Evolutionary conservation across 1,140 invertebrate genomes (phyloP), one percentile per base, ranked within the genome.

Genomic region (Psix sp.): DNA sequence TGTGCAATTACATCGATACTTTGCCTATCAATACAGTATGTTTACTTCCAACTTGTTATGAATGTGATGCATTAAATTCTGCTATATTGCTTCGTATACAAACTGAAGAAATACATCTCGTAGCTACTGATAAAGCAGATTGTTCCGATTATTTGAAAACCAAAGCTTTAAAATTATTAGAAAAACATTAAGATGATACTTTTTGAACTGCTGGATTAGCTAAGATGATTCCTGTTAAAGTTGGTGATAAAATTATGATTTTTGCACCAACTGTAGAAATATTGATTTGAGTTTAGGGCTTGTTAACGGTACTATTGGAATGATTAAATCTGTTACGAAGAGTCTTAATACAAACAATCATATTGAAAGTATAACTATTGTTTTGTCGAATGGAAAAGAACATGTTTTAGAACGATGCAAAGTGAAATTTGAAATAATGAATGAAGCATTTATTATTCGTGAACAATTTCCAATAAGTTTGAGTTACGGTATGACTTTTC

Each of bases 401-500:
- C 36, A 66, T 71, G 35, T 10, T 14, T 46, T 82, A 36, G 66
- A 74, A 42, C 42, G 40, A 15, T 33, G 63, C 10, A 68, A 59
- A 59, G 38, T 68, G 6, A 82, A 82, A 63, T 81, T 84, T 77
- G 39, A 79, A 76, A 51, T 85, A 18, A 77, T 80, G 67, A 49
- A 77, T 67, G 60, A 48, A 62, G 73, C 68, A n/a, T 84, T 16
- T 74, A 60, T 82, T 17, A 59, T 77, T 24, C 65, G 83, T 40
- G 66, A 80, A 60, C 84, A 86, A 74, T 87, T 84, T 80, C 82
- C 84, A 11, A 72, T 84, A 6, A 73, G 46, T 18, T 35, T 80
- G 1, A 82, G 82, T 39, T 85, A 83, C 76, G 81, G 74, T 9
- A 81, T 84, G 20, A 86, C 83, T 15, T 78, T 87, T 42, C 83